A percentile compares a stretch with the other conserved stretches of the same genome.
phyloP scores from a whole-genome alignment of 2,113 vertebrate species.

The Pelobates fuscus region DNA sequence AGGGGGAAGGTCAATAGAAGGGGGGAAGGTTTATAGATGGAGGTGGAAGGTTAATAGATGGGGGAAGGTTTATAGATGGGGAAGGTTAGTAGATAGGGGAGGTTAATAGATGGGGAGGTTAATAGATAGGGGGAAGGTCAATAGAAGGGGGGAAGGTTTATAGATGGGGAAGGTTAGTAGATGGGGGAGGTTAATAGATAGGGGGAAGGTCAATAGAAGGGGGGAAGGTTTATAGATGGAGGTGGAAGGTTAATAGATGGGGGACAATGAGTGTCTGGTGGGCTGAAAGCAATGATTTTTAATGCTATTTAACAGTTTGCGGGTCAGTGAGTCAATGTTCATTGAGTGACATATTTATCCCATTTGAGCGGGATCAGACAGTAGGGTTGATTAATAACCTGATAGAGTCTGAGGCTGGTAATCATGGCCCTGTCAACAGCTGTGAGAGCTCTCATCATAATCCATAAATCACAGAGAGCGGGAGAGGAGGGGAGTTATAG shows the following conservation, averaged over 20 bases:
- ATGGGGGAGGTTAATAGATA: background rate
- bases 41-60: no score
- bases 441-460: slow-evolving; percentile 14
- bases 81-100: no score
- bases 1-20: no score
- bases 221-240: background rate
- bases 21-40: no score
- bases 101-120: background rate
- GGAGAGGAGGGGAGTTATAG: background rate
- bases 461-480: slow-evolving; percentile 32
- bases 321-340: slow-evolving; percentile 22
- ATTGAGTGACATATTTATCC: slow-evolving; percentile 42
- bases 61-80: no score
- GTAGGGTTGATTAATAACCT: slow-evolving; percentile 24
- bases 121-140: no score
- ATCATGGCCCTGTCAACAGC: slow-evolving; percentile 24
- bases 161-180: no score
- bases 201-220: background rate
- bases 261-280: no score
- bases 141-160: no score
- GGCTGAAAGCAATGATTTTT: no score
- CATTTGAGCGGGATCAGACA: no score
- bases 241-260: background rate
- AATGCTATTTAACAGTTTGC: no score
- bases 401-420: slow-evolving; percentile 32